A percentile compares a stretch with the other conserved stretches of the same genome.
phyloP scores from a whole-genome alignment of 2,113 vertebrate species.

The Steatornis caripensis region DNA sequence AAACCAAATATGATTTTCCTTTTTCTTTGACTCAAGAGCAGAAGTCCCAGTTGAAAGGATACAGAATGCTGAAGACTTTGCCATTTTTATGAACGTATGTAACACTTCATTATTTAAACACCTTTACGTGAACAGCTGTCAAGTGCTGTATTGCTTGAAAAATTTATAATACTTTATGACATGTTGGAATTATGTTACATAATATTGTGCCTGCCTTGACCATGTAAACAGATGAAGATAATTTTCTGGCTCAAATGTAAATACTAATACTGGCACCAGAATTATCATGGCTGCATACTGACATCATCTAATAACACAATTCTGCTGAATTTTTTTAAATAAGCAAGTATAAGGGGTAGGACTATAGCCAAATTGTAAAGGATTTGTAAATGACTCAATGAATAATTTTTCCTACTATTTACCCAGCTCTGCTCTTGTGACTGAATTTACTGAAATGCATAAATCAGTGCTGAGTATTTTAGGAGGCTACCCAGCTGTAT shows the following conservation, averaged over 20 bases:
- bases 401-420: not conserved
- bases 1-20: not conserved
- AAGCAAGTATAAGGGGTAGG: not conserved
- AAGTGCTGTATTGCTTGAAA: not conserved
- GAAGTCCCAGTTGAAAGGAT: not conserved
- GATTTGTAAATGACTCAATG: not conserved
- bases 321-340: not conserved
- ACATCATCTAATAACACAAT: not conserved
- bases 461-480: conserved; percentile 53
- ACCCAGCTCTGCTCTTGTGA: not conserved
- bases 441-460: conserved; percentile 12
- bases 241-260: not conserved
- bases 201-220: not conserved
- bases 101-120: not conserved
- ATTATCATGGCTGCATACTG: not conserved
- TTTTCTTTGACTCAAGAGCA: not conserved
- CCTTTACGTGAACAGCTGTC: not conserved
- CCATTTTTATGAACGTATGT: not conserved
- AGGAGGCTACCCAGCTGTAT: conserved; percentile 2
- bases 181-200: not conserved
- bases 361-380: not conserved
- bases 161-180: not conserved
- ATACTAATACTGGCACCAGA: not conserved
- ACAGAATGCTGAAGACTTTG: not conserved
- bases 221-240: not conserved